These are phyloP conservation scores for Argyrosomus japonicus DNA, from an alignment of 2,113 vertebrate genomes.

Conservation along the genomic window DNA sequence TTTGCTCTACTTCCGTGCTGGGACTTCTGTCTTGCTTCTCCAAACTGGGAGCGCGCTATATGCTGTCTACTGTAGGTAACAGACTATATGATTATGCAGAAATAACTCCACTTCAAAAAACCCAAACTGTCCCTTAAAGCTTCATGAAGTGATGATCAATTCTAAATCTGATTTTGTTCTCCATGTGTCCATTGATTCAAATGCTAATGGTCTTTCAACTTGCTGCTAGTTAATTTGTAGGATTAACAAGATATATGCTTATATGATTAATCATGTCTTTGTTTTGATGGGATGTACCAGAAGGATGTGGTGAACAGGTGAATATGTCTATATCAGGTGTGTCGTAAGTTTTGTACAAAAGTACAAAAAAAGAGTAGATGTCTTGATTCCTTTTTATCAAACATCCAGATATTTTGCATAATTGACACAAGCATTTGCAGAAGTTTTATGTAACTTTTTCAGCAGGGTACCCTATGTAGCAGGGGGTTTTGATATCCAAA, in stretches of 20 bases:
- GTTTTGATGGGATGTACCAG: background rate
- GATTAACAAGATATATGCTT: background rate
- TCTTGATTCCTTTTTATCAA: background rate
- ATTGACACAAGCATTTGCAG: background rate
- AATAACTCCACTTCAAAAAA: too few relatives aligned
- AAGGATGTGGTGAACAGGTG: background rate
- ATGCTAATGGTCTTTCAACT: background rate
- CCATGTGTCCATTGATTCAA: background rate
- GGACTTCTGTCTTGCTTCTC: too few relatives aligned
- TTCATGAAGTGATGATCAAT: background rate
- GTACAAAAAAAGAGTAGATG: background rate
- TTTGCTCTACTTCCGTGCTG: too few relatives aligned
- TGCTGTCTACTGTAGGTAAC: too few relatives aligned
- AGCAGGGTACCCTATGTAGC: background rate
- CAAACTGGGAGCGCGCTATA: too few relatives aligned
- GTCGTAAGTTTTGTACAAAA: background rate
- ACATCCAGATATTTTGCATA: background rate
- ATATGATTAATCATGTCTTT: background rate
- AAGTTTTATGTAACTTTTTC: background rate
- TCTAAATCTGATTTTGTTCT: background rate
- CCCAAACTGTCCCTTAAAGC: too few relatives aligned
- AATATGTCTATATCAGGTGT: background rate
- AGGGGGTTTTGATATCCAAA: slow-evolving; percentile 10
- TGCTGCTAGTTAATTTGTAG: background rate
- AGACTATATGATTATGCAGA: too few relatives aligned